phyloP scores from a whole-genome alignment of 2,888 invertebrate genomes.

The Ganaspis brasiliensis region DNA sequence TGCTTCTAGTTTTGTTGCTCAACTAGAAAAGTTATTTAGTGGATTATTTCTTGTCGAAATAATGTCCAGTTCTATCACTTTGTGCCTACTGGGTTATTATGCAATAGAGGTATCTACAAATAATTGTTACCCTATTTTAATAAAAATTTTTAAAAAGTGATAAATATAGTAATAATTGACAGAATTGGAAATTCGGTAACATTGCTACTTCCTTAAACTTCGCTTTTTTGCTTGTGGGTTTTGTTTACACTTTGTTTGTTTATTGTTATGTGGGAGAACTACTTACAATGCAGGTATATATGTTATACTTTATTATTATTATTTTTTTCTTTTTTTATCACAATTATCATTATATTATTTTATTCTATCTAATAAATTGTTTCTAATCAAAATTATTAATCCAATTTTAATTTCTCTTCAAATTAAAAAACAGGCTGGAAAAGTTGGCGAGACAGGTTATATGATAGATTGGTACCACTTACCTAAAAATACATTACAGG shows the following conservation, averaged over 20 bases:
- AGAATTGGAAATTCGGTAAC: conserved; percentile 33
- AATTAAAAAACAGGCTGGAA: conserved; percentile 64
- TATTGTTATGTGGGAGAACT: conserved; percentile 52
- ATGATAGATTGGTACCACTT: conserved; percentile 68
- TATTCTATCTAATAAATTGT: conserved; percentile 15
- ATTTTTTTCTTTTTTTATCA: not conserved
- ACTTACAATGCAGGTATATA: conserved; percentile 45
- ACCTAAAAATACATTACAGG: conserved; percentile 63
- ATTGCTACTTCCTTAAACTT: conserved; percentile 3
- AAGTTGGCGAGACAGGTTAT: conserved; percentile 65
- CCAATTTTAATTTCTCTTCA: too few relatives aligned
- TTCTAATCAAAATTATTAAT: conserved; percentile 17
- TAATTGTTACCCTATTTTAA: not conserved
- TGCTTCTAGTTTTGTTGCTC: conserved; percentile 50
- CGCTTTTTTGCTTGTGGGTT: conserved; percentile 41
- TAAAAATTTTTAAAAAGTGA: not conserved
- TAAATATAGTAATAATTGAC: not conserved
- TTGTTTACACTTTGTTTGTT: conserved; percentile 51
- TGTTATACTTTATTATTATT: too few relatives aligned
- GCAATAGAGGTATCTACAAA: conserved; percentile 63
- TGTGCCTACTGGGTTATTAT: conserved; percentile 75
- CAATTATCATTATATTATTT: not conserved
- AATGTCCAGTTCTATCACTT: conserved; percentile 74
- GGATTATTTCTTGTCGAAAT: conserved; percentile 70
- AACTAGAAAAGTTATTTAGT: conserved; percentile 46